Evolutionary conservation across 1,140 invertebrate genomes (phyloP).

Genomic region (Harpegnathos saltator): DNA sequence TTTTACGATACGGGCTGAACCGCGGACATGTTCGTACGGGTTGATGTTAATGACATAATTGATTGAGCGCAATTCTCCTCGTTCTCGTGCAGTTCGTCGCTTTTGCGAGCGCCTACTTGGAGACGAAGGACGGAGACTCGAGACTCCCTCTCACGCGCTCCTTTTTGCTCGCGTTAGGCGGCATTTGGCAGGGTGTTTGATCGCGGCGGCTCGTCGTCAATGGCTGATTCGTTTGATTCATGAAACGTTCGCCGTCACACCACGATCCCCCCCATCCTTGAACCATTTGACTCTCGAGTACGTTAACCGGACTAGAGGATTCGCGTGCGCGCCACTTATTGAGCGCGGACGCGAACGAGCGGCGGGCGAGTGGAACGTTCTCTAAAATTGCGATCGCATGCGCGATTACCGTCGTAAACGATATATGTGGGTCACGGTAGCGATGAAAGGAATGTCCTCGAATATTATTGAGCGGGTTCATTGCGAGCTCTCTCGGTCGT

Average conservation of each 20-base stretch:
- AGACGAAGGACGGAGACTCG: too few relatives aligned
- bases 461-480: constrained; percentile 56
- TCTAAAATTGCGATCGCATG: constrained; percentile 57
- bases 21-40: too few relatives aligned
- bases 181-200: too few relatives aligned
- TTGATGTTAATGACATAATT: too few relatives aligned
- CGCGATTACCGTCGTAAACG: constrained; percentile 46
- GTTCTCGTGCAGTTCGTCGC: too few relatives aligned
- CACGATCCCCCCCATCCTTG: constrained; percentile 48
- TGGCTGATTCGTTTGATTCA: neutral
- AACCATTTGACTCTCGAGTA: constrained; percentile 38
- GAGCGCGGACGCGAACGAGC: neutral
- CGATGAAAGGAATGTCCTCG: constrained; percentile 52
- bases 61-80: too few relatives aligned
- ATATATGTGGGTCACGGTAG: constrained; percentile 36
- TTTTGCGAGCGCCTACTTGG: too few relatives aligned
- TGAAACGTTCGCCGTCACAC: neutral
- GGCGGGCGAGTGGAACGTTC: neutral
- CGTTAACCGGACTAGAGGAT: constrained; percentile 36
- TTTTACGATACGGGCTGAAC: too few relatives aligned
- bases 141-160: too few relatives aligned
- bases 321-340: constrained; percentile 37
- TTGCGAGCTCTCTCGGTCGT: too few relatives aligned
- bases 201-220: neutral
- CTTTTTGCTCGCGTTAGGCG: too few relatives aligned